Conservation (phyloP, 2,888 invertebrate species). For the Odontocerum albicorne region DNA sequence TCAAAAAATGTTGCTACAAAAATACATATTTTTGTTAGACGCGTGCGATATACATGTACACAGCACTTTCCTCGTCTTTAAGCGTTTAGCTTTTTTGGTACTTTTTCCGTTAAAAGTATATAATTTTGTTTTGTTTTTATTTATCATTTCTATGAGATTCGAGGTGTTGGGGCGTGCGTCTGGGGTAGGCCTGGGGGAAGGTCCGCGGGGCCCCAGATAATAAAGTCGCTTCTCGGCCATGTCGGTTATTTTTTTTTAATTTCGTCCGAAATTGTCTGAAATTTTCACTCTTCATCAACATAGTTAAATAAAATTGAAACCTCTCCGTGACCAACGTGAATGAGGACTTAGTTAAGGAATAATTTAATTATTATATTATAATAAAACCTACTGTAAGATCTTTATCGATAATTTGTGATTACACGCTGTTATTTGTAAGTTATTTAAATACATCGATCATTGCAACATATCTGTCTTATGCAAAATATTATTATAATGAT, state of each 20-base stretch:
- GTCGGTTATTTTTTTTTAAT: slow-evolving; percentile 1
- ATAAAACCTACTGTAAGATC: too few species aligned
- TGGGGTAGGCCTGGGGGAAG: slow-evolving; percentile 5
- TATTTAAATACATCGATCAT: slow-evolving; percentile 31
- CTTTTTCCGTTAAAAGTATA: too few species aligned
- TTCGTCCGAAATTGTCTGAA: not conserved
- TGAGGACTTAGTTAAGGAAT: too few species aligned
- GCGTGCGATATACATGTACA: too few species aligned
- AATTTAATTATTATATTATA: too few species aligned
- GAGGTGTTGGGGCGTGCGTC: slow-evolving; percentile 11
- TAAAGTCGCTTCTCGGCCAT: too few species aligned
- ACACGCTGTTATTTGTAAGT: slow-evolving; percentile 32
- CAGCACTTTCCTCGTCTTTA: too few species aligned
- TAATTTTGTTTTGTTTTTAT: not conserved
- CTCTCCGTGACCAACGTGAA: too few species aligned
- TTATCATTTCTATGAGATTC: slow-evolving; percentile 2
- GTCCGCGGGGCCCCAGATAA: slow-evolving; percentile 28
- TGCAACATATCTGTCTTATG: slow-evolving; percentile 35
- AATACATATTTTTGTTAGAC: too few species aligned
- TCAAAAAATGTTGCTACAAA: too few species aligned
- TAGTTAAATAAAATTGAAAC: too few species aligned
- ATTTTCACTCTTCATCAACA: not conserved
- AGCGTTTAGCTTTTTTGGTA: too few species aligned
- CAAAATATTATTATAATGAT: slow-evolving; percentile 28
- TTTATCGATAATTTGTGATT: slow-evolving; percentile 28